A percentile compares a stretch with the other conserved stretches of the same genome.
phyloP scores from a whole-genome alignment of 2,113 vertebrate genomes.

The Tetrax tetrax region DNA sequence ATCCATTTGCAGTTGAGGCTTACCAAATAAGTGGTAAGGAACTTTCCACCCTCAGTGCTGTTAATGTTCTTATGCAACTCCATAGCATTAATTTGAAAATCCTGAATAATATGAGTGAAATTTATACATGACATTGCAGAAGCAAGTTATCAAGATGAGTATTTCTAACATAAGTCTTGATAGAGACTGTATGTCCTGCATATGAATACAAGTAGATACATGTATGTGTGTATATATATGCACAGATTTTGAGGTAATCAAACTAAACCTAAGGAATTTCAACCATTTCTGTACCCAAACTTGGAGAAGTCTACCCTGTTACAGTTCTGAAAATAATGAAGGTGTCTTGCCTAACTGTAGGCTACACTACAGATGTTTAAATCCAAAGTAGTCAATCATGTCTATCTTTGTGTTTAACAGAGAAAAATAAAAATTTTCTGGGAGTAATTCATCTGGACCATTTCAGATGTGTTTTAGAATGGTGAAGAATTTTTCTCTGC shows the following conservation, averaged over 20 bases:
- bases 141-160: not conserved
- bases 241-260: not conserved
- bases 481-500: not conserved
- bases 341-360: not conserved
- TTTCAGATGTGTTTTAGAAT: not conserved
- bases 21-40: not conserved
- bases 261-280: not conserved
- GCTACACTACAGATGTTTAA: not conserved
- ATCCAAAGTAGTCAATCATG: not conserved
- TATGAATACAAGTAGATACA: not conserved
- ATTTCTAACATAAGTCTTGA: not conserved
- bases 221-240: not conserved
- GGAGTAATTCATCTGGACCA: not conserved
- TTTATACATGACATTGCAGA: not conserved
- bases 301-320: not conserved
- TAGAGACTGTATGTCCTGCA: not conserved
- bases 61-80: not conserved
- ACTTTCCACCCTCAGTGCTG: not conserved
- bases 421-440: conserved; percentile 32
- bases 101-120: not conserved
- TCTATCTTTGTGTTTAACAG: not conserved
- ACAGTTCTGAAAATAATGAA: not conserved
- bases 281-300: not conserved
- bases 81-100: not conserved
- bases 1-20: not conserved